A percentile compares a stretch with the other conserved stretches of the same genome.
phyloP scores from a whole-genome alignment of 2,113 vertebrate genomes.

The Copsychus sechellarum region DNA sequence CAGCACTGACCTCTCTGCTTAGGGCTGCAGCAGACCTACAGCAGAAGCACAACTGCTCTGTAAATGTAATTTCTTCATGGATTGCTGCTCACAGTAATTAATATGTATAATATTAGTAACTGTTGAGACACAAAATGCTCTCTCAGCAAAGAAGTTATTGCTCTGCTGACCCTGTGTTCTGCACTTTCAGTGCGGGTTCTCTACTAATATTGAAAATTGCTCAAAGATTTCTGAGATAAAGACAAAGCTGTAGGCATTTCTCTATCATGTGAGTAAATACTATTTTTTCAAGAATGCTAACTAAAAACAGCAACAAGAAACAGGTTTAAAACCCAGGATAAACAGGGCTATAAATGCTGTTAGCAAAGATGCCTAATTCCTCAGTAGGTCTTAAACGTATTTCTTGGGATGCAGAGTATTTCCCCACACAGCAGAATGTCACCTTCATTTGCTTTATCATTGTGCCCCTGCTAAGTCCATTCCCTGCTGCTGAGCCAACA shows the following conservation, averaged over 20 bases:
- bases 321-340: not conserved
- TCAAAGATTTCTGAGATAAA: not conserved
- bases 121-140: slow-evolving; percentile 16
- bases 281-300: not conserved
- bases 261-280: not conserved
- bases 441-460: not conserved
- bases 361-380: not conserved
- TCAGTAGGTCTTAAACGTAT: not conserved
- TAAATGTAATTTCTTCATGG: slow-evolving; percentile 22
- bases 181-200: not conserved
- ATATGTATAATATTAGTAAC: slow-evolving; percentile 21
- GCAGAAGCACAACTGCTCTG: not conserved
- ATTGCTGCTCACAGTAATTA: slow-evolving; percentile 38
- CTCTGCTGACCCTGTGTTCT: slow-evolving; percentile 23
- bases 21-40: not conserved
- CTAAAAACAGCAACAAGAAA: not conserved
- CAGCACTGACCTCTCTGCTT: not conserved
- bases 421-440: not conserved
- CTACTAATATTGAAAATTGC: not conserved
- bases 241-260: not conserved
- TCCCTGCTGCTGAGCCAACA: not conserved
- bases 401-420: not conserved
- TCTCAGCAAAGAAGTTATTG: slow-evolving; percentile 32
- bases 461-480: not conserved
- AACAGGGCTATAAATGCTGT: not conserved